phyloP scores from a whole-genome alignment of 2,113 vertebrate genomes.

The Paralichthys olivaceus region DNA sequence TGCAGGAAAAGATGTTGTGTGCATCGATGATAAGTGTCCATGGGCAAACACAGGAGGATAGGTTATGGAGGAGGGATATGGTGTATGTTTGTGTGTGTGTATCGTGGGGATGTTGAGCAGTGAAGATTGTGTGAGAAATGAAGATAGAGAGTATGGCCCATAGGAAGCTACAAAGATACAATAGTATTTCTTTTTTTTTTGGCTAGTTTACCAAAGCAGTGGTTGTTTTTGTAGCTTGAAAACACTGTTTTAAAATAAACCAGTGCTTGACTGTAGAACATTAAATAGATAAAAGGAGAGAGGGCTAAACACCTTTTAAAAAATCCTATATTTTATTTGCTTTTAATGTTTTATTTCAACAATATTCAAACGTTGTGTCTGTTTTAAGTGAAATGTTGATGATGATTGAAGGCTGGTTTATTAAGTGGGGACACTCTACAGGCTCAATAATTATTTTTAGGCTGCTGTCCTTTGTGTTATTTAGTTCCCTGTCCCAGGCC shows the following conservation, averaged over 20 bases:
- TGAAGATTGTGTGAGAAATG: conserved; percentile 23
- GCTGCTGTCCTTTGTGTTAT: conserved; percentile 69
- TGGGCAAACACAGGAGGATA: conserved; percentile 69
- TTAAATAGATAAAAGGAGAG: not conserved
- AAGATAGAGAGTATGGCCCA: conserved; percentile 42
- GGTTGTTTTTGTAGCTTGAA: conserved; percentile 22
- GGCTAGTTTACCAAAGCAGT: conserved; percentile 34
- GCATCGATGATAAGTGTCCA: conserved; percentile 79
- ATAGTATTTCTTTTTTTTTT: conserved; percentile 3
- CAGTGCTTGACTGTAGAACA: not conserved
- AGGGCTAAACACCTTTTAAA: no score
- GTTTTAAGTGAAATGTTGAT: conserved; percentile 35
- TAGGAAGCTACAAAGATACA: conserved; percentile 30
- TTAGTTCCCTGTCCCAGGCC: conserved; percentile 51
- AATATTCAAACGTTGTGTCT: not conserved
- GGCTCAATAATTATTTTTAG: conserved; percentile 74
- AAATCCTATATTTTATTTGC: not conserved
- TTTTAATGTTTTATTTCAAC: not conserved
- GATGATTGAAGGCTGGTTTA: conserved; percentile 36
- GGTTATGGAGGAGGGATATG: conserved; percentile 46
- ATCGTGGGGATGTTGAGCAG: not conserved
- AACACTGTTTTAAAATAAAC: conserved; percentile 42
- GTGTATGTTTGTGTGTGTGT: not conserved
- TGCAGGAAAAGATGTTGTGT: conserved; percentile 82
- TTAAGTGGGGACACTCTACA: conserved; percentile 45